Evolutionary conservation across 2,888 invertebrate species (phyloP), one percentile per base, ranked within the genome.

Genomic region (Microctonus hyperodae): DNA sequence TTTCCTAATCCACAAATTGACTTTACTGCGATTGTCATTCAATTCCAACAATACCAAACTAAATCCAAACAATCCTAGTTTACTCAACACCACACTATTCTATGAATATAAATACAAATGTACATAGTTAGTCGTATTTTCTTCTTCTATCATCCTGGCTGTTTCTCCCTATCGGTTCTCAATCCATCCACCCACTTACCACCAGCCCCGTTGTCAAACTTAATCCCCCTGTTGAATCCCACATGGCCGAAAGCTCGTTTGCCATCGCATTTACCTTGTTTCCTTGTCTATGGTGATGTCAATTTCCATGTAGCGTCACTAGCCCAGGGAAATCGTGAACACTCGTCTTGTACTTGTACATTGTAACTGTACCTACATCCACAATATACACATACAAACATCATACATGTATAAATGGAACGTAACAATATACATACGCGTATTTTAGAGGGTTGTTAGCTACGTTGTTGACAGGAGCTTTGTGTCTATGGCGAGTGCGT

Each of bases 381-480:
- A 59, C 59, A 44, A 28, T 59, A 25, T 13, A 40, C 59, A 40
- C 4, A 44, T n/a, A 44, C n/a, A 16, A 44, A 5, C 16, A 44
- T 7, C n/a, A 16, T 44, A 5, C 16, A 44, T 7, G 44, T 16
- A 16, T 20, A 7, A n/a, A 7, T 44, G 4, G 6, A 16, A 44
- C 16, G 16, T 16, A 44, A 59, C 50, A 60, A 48, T 51, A 50
- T 44, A 48, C 33, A 31, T 50, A 13, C 31, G 28, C 50, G 60
- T 60, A 60, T 60, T 50, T 57, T 50, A 50, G 60, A 31, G 60
- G 44, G 60, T 48, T 60, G 50, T 60, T 60, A 60, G 60, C 48
- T 50, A 33, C 28, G 33, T 20, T 50, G 60, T 60, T 60, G 60
- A 60, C 60, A 60, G 50, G 44, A 33, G 33, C 60, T 44, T 16